These are phyloP conservation scores for Enteromius radiatus DNA, from an alignment of 2,797 vertebrate species.

Conservation along the genomic window DNA sequence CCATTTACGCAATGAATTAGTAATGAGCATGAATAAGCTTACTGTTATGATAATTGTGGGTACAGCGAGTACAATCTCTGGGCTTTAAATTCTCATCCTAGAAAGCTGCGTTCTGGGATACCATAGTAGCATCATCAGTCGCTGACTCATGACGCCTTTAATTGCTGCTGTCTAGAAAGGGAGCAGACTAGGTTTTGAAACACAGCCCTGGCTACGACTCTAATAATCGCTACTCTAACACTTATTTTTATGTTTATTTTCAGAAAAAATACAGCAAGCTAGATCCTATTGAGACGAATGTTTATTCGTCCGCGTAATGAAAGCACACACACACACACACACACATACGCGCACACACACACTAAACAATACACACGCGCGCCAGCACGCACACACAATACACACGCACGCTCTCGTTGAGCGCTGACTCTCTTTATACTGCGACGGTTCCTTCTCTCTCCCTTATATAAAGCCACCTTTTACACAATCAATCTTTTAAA, in stretches of 20 bases:
- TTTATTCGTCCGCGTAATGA: neutral
- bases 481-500: constrained; percentile 58
- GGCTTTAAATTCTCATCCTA: neutral
- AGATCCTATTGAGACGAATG: neutral
- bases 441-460: constrained; percentile 34
- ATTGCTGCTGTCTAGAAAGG: constrained; percentile 15
- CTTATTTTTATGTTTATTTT: neutral
- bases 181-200: constrained; percentile 16
- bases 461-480: constrained; percentile 19
- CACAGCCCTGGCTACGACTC: neutral
- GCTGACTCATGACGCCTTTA: constrained; percentile 10
- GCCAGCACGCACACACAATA: constrained; percentile 12
- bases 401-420: constrained; percentile 29
- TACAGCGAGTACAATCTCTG: neutral
- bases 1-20: neutral
- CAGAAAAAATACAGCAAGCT: neutral
- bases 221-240: constrained; percentile 1
- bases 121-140: constrained; percentile 7
- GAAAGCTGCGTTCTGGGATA: neutral
- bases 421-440: constrained; percentile 33
- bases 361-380: constrained; percentile 7
- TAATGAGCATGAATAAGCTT: neutral
- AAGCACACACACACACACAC: constrained; percentile 17
- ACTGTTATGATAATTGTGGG: neutral
- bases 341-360: neutral